phyloP scores from a whole-genome alignment of 1,140 invertebrate species.

The Pachyrhynchus sulphureomaculatus region DNA sequence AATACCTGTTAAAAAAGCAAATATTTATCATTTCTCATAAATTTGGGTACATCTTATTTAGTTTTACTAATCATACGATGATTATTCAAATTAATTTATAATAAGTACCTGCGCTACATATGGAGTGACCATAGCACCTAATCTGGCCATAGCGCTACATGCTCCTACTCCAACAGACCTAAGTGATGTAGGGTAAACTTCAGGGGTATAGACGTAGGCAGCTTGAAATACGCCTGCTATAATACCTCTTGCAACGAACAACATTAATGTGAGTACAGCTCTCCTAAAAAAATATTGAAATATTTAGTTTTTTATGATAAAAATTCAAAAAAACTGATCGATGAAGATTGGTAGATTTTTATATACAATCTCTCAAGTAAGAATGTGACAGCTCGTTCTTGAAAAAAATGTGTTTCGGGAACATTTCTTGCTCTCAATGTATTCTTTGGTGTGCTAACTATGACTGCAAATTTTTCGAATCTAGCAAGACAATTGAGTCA shows the following conservation, averaged over 20 bases:
- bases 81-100: neutral
- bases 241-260: conserved; percentile 88
- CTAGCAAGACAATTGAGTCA: too few relatives aligned
- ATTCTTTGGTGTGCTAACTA: too few relatives aligned
- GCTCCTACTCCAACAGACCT: conserved; percentile 85
- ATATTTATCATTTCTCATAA: neutral
- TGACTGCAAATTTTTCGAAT: too few relatives aligned
- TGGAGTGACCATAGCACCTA: conserved; percentile 91
- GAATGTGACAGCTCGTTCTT: too few relatives aligned
- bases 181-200: conserved; percentile 90
- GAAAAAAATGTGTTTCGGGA: too few relatives aligned
- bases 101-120: conserved; percentile 83
- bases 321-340: too few relatives aligned
- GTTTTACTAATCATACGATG: conserved; percentile 1
- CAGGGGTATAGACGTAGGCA: conserved; percentile 93
- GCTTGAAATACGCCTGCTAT: conserved; percentile 94
- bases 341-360: too few relatives aligned
- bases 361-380: too few relatives aligned
- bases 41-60: neutral
- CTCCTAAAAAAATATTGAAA: conserved; percentile 60
- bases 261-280: conserved; percentile 74
- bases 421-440: too few relatives aligned
- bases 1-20: conserved; percentile 56
- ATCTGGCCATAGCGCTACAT: conserved; percentile 85
- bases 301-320: neutral